phyloP scores from a whole-genome alignment of 1,140 invertebrate species.

The Lerema accius region DNA sequence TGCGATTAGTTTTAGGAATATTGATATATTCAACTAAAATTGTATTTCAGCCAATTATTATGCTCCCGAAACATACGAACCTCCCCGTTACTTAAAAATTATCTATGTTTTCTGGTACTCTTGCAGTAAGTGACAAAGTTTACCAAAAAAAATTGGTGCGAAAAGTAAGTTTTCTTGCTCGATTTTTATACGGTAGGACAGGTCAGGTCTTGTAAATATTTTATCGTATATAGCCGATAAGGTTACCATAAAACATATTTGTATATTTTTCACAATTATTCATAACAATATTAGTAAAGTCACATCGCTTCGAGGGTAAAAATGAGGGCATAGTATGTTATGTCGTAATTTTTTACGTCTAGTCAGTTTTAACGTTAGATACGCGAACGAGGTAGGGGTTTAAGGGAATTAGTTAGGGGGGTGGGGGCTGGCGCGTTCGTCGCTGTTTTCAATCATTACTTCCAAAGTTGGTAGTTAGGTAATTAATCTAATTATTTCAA shows the following conservation, averaged over 20 bases:
- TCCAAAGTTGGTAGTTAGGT: conserved; percentile 29
- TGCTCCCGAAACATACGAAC: conserved; percentile 2
- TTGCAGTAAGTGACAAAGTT: conserved; percentile 20
- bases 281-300: conserved; percentile 47
- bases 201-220: conserved; percentile 54
- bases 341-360: conserved; percentile 72
- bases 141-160: conserved; percentile 38
- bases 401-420: conserved; percentile 48
- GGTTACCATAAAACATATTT: conserved; percentile 69
- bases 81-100: conserved; percentile 9
- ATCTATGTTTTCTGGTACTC: background rate
- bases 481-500: background rate
- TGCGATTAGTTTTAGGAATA: conserved; percentile 37
- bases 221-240: conserved; percentile 54
- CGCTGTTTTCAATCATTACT: conserved; percentile 22
- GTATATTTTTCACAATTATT: conserved; percentile 76
- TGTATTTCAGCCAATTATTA: conserved; percentile 20
- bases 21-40: conserved; percentile 18
- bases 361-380: conserved; percentile 71
- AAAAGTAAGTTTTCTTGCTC: conserved; percentile 52
- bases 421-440: conserved; percentile 15
- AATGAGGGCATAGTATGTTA: conserved; percentile 56
- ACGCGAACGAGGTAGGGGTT: conserved; percentile 41
- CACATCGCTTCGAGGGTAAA: conserved; percentile 66
- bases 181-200: conserved; percentile 39